These are phyloP conservation scores for Alligator mississippiensis DNA, from an alignment of 2,113 vertebrate genomes.

Conservation along the genomic window DNA sequence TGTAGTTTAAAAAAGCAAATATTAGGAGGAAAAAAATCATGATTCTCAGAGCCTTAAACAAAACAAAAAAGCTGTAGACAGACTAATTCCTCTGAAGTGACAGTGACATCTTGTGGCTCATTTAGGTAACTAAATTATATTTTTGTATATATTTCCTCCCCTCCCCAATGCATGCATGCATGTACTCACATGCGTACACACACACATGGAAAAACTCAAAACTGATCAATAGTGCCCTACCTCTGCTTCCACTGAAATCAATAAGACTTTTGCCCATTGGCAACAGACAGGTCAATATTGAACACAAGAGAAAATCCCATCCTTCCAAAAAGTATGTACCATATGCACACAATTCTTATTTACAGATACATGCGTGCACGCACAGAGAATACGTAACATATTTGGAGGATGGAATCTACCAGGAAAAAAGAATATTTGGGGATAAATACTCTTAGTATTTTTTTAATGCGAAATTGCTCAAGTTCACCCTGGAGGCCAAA, in stretches of 20 bases:
- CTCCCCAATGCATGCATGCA: too few relatives aligned
- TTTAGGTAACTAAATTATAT: not conserved
- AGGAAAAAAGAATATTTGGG: not conserved
- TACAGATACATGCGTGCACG: rapidly evolving
- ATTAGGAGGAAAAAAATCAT: not conserved
- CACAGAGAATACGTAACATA: not conserved
- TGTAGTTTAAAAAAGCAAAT: not conserved
- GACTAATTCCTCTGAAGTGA: not conserved
- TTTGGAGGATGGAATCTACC: not conserved
- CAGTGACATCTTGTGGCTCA: slow-evolving; percentile 60
- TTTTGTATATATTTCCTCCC: too few relatives aligned
- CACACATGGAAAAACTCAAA: not conserved
- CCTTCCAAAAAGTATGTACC: not conserved
- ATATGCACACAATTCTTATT: not conserved
- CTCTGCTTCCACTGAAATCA: not conserved
- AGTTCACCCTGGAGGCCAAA: not conserved
- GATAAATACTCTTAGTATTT: not conserved
- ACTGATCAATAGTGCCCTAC: rapidly evolving
- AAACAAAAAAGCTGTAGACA: not conserved
- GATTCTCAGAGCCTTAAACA: not conserved
- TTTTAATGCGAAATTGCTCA: not conserved
- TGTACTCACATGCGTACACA: not conserved
- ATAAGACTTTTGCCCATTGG: rapidly evolving
- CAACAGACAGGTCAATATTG: not conserved
- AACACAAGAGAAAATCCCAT: rapidly evolving